A percentile compares a stretch with the other conserved stretches of the same genome.
Conservation (phyloP, 2,113 vertebrate genomes). For the Neolamprologus variostigma region DNA sequence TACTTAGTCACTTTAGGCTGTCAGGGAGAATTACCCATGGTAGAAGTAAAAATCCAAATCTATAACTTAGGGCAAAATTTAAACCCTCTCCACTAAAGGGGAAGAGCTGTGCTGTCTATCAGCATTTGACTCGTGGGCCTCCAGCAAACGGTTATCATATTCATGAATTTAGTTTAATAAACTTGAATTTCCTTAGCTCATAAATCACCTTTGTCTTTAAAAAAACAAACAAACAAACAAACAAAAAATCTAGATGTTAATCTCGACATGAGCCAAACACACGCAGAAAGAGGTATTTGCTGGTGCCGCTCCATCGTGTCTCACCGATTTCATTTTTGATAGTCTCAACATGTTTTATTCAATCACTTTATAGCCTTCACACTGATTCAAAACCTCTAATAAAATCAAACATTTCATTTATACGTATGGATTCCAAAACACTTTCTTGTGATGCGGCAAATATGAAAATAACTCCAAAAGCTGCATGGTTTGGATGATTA, state of each 20-base stretch:
- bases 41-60: conserved; percentile 56
- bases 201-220: not conserved
- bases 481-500: conserved; percentile 60
- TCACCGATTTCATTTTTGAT: not conserved
- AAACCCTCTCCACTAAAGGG: conserved; percentile 30
- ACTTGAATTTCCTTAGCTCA: not conserved
- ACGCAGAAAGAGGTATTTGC: not conserved
- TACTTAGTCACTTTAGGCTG: conserved; percentile 66
- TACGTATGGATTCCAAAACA: conserved; percentile 20
- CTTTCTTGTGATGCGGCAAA: conserved; percentile 52
- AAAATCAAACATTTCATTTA: conserved; percentile 39
- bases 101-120: conserved; percentile 25
- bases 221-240: not conserved
- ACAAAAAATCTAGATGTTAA: not conserved
- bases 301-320: not conserved
- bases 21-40: conserved; percentile 62
- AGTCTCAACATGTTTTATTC: not conserved
- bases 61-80: conserved; percentile 57
- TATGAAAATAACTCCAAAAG: conserved; percentile 56
- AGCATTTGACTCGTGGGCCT: conserved; percentile 35
- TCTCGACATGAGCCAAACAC: not conserved
- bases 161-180: conserved; percentile 27
- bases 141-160: conserved; percentile 43
- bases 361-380: not conserved
- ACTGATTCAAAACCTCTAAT: conserved; percentile 32